A percentile compares a stretch with the other conserved stretches of the same genome.
Evolutionary conservation across 2,113 vertebrate genomes (phyloP).

Genomic region (Scomber japonicus): DNA sequence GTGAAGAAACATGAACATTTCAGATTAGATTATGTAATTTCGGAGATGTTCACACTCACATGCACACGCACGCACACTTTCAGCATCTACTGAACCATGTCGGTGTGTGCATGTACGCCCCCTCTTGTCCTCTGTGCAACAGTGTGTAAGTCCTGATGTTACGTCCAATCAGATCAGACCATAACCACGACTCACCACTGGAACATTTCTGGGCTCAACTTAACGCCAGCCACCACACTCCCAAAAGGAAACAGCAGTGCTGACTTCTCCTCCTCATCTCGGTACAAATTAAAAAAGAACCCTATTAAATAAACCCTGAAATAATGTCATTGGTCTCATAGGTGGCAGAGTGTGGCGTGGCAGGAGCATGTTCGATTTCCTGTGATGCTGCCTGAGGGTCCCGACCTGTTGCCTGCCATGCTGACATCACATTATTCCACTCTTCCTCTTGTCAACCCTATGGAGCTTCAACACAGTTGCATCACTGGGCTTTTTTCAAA

Average conservation of each 20-base stretch:
- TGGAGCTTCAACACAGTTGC: not conserved
- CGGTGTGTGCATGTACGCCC: slow-evolving; percentile 5
- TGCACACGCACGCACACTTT: not conserved
- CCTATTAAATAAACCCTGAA: not conserved
- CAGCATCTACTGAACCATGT: not conserved
- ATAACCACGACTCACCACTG: not conserved
- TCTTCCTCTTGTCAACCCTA: not conserved
- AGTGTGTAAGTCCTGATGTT: slow-evolving; percentile 20
- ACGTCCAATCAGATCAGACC: slow-evolving; percentile 30
- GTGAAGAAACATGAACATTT: not conserved
- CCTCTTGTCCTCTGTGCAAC: slow-evolving; percentile 3
- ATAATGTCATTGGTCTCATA: not conserved
- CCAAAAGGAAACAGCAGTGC: not conserved
- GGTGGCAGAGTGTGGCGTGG: not conserved
- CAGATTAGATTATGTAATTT: slow-evolving; percentile 25
- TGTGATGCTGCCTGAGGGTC: slow-evolving; percentile 1
- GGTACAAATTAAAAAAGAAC: not conserved
- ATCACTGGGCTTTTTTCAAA: not conserved
- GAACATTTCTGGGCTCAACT: slow-evolving; percentile 21
- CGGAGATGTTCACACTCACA: not conserved
- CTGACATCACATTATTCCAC: slow-evolving; percentile 11
- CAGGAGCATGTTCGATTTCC: not conserved
- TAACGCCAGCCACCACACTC: not conserved
- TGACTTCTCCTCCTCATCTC: not conserved
- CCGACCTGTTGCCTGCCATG: not conserved